A percentile compares a stretch with the other conserved stretches of the same genome.
These are phyloP conservation scores for Ctenopoma kingsleyae DNA, from an alignment of 2,797 vertebrate species.

Conservation along the genomic window DNA sequence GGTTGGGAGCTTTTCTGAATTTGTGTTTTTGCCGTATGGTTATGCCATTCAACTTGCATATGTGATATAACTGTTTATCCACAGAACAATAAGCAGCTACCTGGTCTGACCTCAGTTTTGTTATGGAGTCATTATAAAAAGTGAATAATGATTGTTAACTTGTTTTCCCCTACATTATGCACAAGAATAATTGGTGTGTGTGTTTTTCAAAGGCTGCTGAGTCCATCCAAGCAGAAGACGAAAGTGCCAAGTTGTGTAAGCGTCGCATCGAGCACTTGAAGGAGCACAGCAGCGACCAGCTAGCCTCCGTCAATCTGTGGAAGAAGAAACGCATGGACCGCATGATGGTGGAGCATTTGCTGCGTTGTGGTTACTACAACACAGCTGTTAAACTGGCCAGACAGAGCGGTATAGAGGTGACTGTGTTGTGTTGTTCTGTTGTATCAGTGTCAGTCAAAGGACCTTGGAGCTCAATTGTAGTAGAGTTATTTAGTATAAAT, in stretches of 20 bases:
- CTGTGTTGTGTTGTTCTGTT: not conserved
- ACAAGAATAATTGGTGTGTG: not conserved
- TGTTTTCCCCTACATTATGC: not conserved
- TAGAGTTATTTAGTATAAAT: not conserved
- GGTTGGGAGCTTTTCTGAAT: too few species aligned
- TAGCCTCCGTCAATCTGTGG: conserved; percentile 94
- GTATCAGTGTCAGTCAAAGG: not conserved
- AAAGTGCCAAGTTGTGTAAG: conserved; percentile 97
- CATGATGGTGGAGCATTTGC: conserved; percentile 99
- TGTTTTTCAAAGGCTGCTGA: conserved; percentile 89
- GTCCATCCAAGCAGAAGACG: conserved; percentile 98
- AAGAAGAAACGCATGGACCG: conserved; percentile 99
- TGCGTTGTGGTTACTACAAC: conserved; percentile 98
- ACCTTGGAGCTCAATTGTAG: not conserved
- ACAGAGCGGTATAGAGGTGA: conserved; percentile 97
- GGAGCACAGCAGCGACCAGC: conserved; percentile 97
- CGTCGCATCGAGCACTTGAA: conserved; percentile 97
- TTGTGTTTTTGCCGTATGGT: too few species aligned
- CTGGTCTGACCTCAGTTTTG: not conserved
- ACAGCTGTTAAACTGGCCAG: conserved; percentile 96
- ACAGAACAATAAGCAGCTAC: conserved; percentile 21
- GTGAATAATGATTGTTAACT: not conserved
- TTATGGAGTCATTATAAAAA: not conserved
- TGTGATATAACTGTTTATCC: too few species aligned
- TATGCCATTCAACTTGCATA: too few species aligned